Percentiles rank a stretch among this genome's conserved stretches.
Conservation (phyloP, 2,113 vertebrate genomes). For the Gavialis gangeticus region DNA sequence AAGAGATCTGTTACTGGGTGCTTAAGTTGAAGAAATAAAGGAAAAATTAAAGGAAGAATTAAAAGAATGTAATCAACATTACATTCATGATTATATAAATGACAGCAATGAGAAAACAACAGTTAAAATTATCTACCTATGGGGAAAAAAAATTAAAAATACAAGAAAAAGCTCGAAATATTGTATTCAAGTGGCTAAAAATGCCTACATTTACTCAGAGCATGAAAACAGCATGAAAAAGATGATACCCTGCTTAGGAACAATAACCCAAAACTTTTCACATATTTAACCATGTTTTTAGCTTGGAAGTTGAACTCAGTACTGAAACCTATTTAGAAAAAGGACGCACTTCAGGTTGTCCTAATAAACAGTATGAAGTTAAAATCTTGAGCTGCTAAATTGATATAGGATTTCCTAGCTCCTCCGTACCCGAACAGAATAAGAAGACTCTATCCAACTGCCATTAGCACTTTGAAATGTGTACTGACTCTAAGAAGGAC, state of each 20-base stretch:
- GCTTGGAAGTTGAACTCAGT: background rate
- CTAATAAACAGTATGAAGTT: background rate
- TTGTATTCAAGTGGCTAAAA: background rate
- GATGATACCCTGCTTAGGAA: background rate
- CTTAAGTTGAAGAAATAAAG: background rate
- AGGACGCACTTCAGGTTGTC: background rate
- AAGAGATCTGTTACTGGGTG: background rate
- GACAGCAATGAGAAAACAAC: background rate
- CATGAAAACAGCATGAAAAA: background rate
- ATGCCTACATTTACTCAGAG: background rate
- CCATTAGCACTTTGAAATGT: background rate
- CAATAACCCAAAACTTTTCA: background rate
- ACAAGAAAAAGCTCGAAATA: background rate
- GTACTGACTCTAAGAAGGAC: background rate
- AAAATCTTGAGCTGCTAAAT: background rate
- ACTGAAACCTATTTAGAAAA: background rate
- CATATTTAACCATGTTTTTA: background rate
- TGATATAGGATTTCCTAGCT: background rate
- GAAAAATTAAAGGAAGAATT: background rate
- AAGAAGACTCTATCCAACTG: constrained; percentile 24
- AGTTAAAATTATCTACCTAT: background rate
- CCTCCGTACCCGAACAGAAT: background rate
- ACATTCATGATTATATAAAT: background rate
- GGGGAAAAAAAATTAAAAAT: background rate
- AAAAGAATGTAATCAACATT: background rate